phyloP scores from a whole-genome alignment of 1,140 invertebrate species.

The Trichonephila clavata region DNA sequence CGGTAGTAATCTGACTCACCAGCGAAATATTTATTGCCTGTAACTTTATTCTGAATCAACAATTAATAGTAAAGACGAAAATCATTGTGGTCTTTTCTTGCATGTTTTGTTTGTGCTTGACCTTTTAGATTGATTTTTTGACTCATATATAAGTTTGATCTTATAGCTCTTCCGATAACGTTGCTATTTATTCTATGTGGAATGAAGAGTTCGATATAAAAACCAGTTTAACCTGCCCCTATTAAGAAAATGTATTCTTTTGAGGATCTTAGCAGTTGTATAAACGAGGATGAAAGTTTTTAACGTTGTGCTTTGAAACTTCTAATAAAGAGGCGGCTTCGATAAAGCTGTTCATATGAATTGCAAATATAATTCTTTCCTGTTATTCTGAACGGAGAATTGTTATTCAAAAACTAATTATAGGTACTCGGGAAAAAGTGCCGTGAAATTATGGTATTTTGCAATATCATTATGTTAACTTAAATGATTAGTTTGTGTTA shows the following conservation, averaged over 20 bases:
- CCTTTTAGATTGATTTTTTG: background rate
- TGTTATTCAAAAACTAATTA: no score
- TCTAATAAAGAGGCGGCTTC: background rate
- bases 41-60: constrained; percentile 13
- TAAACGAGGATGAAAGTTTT: background rate
- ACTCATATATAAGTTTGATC: background rate
- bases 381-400: no score
- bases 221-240: background rate
- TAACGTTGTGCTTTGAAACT: no score
- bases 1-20: constrained; percentile 27
- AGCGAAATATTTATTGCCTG: constrained; percentile 28
- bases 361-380: no score
- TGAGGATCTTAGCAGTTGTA: background rate
- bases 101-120: background rate
- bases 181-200: background rate
- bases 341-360: background rate
- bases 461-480: no score
- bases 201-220: background rate
- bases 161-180: background rate
- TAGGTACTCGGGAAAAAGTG: no score
- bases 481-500: no score
- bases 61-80: background rate
- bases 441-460: no score
- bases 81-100: background rate
- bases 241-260: constrained; percentile 8